Evolutionary conservation across 1,140 invertebrate species (phyloP).

Genomic region (Euglossa dilemma): DNA sequence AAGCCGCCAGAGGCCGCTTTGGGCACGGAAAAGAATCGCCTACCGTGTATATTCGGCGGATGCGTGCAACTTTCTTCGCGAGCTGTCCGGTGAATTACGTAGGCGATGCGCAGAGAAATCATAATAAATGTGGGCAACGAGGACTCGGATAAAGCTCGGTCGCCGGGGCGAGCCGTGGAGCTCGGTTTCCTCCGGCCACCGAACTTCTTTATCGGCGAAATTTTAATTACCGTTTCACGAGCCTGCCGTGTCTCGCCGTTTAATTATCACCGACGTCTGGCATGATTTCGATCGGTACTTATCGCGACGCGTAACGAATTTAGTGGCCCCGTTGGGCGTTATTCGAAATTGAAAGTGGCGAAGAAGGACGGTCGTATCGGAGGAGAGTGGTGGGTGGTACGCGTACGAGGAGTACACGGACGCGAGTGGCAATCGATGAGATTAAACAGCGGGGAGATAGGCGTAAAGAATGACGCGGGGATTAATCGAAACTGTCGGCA

Average conservation of each 20-base stretch:
- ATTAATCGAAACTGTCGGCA: conserved; percentile 37
- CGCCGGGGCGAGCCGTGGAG: no score
- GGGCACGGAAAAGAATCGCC: conserved; percentile 21
- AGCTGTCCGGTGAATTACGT: conserved; percentile 24
- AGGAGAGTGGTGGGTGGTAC: background rate
- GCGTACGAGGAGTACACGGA: background rate
- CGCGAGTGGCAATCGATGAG: background rate
- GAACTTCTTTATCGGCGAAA: background rate
- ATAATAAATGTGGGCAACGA: conserved; percentile 38
- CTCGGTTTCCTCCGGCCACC: no score
- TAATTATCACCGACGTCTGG: background rate
- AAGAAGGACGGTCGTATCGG: no score
- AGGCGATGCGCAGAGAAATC: conserved; percentile 16
- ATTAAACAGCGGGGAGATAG: background rate
- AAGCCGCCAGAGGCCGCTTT: background rate
- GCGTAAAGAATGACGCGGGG: background rate
- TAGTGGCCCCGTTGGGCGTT: background rate
- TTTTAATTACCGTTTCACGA: background rate
- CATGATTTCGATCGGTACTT: background rate
- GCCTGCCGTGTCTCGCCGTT: background rate
- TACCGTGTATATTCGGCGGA: conserved; percentile 8
- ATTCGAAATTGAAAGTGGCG: background rate
- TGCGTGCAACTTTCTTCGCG: conserved; percentile 34
- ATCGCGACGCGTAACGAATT: background rate
- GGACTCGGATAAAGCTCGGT: background rate